Base-by-base conservation (phyloP, 2,888 invertebrate genomes). In the Drosophila greeni region DNA sequence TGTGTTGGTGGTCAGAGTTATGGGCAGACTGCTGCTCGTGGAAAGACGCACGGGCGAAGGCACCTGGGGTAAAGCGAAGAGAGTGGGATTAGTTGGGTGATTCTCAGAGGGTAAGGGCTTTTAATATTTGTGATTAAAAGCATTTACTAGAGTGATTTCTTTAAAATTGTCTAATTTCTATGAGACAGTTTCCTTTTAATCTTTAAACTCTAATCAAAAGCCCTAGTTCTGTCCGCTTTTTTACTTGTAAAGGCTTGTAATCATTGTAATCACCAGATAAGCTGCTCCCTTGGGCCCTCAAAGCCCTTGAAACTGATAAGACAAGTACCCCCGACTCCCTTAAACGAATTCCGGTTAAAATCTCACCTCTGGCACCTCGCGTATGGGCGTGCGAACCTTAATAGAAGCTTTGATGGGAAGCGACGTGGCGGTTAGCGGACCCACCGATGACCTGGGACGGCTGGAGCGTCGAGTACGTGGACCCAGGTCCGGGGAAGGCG, bases 391-490 rank as follows among this genome's bases (percentile, higher is more conserved):
- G 14, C 76, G 77, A 16, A 68, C 55, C 33, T 85, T 77, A 14
- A 73, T 45, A 11, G 75, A 70, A 55, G 77, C 49, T 49, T 77
- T 76, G 45, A 71, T 43, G 14, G 76, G 31, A 1, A 72, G 24
- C 3, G 72, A 49, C 4, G 39, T 40, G 26, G 37, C 45, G n/a
- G 52, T 69, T 5, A 82, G 60, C n/a, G 75, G 67, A 0, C 88
- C 73, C 14, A 75, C 66, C 3, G 86, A 91, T 64, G 90, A 91
- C 47, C 90, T 87, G 8, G 87, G 82, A 12, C 90, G 86, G 16
- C 91, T 91, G 24, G 91, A 91, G 75, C 91, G 91, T 6, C 90
- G 89, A 18, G 74, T 69, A 16, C 76, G 83, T 8, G 71, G 58
- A 0, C 65, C 69, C 2, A 48, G n/a, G 0, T 75, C 75, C 11